These are phyloP conservation scores for Drosophila fulvimacula DNA, from an alignment of 2,888 invertebrate genomes.

Conservation along the genomic window DNA sequence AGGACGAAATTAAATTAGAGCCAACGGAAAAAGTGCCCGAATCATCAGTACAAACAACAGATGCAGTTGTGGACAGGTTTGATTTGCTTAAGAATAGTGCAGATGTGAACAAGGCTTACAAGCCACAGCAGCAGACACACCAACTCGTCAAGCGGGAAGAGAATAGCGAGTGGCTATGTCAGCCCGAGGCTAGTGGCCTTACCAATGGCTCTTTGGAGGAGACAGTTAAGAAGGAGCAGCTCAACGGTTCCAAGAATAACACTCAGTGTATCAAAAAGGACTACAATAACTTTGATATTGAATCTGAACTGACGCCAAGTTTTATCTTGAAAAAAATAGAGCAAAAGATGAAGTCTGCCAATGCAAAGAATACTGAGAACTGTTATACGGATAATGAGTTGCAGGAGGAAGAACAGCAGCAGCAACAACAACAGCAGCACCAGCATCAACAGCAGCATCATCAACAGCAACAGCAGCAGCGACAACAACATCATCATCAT, in stretches of 20 bases:
- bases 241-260: constrained; percentile 33
- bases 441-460: constrained; percentile 33
- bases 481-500: constrained; percentile 33
- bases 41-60: constrained; percentile 5
- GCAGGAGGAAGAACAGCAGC: constrained; percentile 39
- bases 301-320: constrained; percentile 84
- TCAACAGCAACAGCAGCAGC: constrained; percentile 22
- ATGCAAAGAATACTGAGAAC: constrained; percentile 25
- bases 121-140: constrained; percentile 32
- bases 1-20: constrained; percentile 82
- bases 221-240: constrained; percentile 42
- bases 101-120: constrained; percentile 66
- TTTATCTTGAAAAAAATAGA: constrained; percentile 85
- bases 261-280: constrained; percentile 82
- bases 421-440: constrained; percentile 21
- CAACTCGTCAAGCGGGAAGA: constrained; percentile 57
- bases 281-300: constrained; percentile 84
- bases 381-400: constrained; percentile 38
- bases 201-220: constrained; percentile 53
- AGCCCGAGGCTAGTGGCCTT: constrained; percentile 17
- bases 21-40: constrained; percentile 54
- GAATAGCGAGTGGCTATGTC: constrained; percentile 46
- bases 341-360: constrained; percentile 58
- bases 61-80: constrained; percentile 76
- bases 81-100: constrained; percentile 79